phyloP scores from a whole-genome alignment of 2,113 vertebrate genomes.

The Actenoides lindsayi region DNA sequence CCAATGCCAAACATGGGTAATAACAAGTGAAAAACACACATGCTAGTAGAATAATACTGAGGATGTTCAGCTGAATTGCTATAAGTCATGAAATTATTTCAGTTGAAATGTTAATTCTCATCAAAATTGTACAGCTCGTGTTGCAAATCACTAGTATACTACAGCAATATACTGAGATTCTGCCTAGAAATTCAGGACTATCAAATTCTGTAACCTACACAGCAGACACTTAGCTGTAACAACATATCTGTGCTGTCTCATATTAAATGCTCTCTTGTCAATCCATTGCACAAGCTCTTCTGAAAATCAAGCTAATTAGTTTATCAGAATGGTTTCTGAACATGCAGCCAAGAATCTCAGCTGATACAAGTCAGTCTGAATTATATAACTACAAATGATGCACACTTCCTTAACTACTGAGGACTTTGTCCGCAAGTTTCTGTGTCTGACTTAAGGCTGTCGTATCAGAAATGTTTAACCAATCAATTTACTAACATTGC shows the following conservation, averaged over 20 bases:
- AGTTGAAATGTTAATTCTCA: neutral
- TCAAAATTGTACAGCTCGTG: neutral
- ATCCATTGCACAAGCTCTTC: neutral
- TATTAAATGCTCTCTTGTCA: neutral
- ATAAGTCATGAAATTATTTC: neutral
- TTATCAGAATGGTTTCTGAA: neutral
- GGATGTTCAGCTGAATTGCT: neutral
- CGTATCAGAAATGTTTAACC: neutral
- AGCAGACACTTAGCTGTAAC: neutral
- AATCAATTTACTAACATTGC: neutral
- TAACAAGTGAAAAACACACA: neutral
- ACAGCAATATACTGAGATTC: neutral
- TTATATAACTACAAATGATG: rapidly evolving
- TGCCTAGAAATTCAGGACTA: neutral
- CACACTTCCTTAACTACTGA: neutral
- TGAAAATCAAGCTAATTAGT: neutral
- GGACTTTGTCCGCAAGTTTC: neutral
- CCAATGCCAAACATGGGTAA: neutral
- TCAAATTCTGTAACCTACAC: neutral
- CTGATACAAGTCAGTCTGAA: neutral
- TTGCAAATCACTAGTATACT: neutral
- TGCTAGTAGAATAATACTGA: neutral
- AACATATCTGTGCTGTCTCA: neutral
- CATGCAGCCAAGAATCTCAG: neutral
- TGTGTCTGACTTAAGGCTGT: neutral